Conservation (phyloP, 1,140 invertebrate genomes). For the Cyclargus thomasi region DNA sequence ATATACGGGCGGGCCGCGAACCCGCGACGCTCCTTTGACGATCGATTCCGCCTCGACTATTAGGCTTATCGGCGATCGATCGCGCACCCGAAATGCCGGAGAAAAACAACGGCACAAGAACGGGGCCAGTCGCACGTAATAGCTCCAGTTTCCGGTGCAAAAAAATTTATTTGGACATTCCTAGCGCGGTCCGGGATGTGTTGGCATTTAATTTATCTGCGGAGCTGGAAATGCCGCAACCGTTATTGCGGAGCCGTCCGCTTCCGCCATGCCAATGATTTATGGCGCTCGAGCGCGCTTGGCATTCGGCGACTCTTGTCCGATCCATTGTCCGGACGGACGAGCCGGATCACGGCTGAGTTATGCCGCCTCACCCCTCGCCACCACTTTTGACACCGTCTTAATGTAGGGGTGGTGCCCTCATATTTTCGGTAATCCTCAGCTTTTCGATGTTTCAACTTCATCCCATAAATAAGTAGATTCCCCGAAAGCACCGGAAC, state of each 20-base stretch:
- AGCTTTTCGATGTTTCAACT: conserved; percentile 26
- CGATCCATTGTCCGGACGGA: conserved; percentile 63
- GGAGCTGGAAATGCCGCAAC: conserved; percentile 59
- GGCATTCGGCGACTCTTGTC: conserved; percentile 62
- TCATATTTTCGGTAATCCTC: conserved; percentile 31
- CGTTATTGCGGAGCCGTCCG: conserved; percentile 54
- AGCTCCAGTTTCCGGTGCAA: conserved; percentile 63
- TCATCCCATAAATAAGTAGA: conserved; percentile 6
- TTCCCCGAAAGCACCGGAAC: conserved; percentile 12
- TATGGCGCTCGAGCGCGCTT: conserved; percentile 43
- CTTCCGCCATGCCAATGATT: conserved; percentile 72
- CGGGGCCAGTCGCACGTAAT: conserved; percentile 65
- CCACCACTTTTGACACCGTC: conserved; percentile 57
- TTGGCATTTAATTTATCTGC: conserved; percentile 72
- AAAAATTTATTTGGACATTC: conserved; percentile 72
- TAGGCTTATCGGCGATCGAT: conserved; percentile 62
- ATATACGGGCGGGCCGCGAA: conserved; percentile 62
- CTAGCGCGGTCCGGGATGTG: conserved; percentile 52
- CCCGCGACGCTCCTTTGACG: conserved; percentile 58
- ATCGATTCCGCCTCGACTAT: conserved; percentile 72
- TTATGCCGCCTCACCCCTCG: conserved; percentile 47
- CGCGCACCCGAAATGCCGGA: conserved; percentile 53
- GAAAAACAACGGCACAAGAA: conserved; percentile 66
- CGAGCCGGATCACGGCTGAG: conserved; percentile 54
- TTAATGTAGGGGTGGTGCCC: conserved; percentile 41